Evolutionary conservation across 2,113 vertebrate genomes (phyloP), one percentile per base, ranked within the genome.

Genomic region (Rana temporaria): DNA sequence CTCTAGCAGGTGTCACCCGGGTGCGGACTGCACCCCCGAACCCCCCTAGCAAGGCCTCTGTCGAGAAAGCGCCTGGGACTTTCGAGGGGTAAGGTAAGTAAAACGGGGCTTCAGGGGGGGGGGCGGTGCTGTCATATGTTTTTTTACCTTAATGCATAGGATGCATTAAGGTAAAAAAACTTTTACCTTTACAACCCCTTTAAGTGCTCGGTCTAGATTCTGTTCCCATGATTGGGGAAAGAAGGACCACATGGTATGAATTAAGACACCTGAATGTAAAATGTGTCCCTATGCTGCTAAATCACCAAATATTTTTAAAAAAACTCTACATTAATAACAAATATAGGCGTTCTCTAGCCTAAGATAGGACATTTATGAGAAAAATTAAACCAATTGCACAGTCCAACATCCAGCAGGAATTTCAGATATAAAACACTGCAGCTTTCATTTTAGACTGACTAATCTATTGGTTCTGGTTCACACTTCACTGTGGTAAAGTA

Each of bases 401-500:
- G 74, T 79, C 64, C 62, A 68, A 59, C 7, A 12, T 56, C 64
- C 65, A 79, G 65, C 18, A 79, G 64, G 64, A 11, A 38, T 17
- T 48, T 68, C 9, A 48, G 18, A 8, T 52, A n/a, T 66, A 78
- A 79, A 68, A 79, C 69, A 79, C 65, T 79, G 32, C 2, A 55
- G 18, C 32, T 69, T 48, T 59, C 53, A 24, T 59, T 60, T 32
- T 71, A 70, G n/a, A 69, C 8, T 62, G 18, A 64, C 79, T 81
- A 72, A 53, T 71, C 67, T 81, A 81, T 68, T 53, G 79, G 32
- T n/a, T n/a, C n/a, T n/a, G n/a, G n/a, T 70, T 57, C 63, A 60
- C 55, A 81, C 68, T 81, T 81, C 79, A 81, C 79, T 64, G 79
- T 63, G 67, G 42, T 42, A 72, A 80, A 63, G 42, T 16, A 26